These are phyloP conservation scores for Drosophila subpulchrella DNA, from an alignment of 1,140 invertebrate genomes.

Conservation along the genomic window DNA sequence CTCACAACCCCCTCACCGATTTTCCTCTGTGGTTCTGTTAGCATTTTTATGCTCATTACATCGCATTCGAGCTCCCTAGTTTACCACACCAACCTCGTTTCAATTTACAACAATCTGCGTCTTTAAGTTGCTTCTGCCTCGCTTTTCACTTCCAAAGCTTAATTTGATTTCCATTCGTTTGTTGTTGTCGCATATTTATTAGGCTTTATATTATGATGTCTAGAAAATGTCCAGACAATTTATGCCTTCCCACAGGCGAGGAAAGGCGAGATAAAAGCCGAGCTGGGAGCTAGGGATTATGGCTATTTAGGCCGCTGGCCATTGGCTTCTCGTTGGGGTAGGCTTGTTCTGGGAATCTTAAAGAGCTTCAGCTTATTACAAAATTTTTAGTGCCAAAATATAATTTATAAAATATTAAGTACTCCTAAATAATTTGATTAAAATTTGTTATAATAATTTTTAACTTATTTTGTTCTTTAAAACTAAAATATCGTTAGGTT, in stretches of 20 bases:
- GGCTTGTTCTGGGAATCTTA: background rate
- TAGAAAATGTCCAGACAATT: conserved; percentile 71
- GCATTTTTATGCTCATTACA: conserved; percentile 77
- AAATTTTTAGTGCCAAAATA: too few relatives aligned
- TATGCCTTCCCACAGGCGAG: conserved; percentile 43
- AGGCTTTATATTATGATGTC: conserved; percentile 74
- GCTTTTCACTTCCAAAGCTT: conserved; percentile 40
- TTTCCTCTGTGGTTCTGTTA: conserved; percentile 46
- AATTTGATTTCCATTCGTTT: conserved; percentile 69
- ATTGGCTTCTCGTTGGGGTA: conserved; percentile 30
- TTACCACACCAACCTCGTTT: conserved; percentile 4
- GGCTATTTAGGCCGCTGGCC: conserved; percentile 24
- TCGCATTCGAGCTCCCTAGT: conserved; percentile 55
- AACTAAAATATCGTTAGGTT: too few relatives aligned
- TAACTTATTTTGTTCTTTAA: too few relatives aligned
- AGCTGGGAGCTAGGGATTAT: conserved; percentile 2
- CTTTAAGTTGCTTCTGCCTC: conserved; percentile 37
- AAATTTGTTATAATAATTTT: too few relatives aligned
- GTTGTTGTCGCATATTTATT: conserved; percentile 70
- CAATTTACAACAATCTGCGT: conserved; percentile 29
- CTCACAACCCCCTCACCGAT: conserved; percentile 1
- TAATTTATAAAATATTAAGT: too few relatives aligned
- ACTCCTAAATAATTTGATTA: too few relatives aligned
- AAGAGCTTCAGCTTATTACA: background rate
- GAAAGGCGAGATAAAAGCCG: background rate